phyloP scores from a whole-genome alignment of 2,888 invertebrate species.

The Tenthredo scrophulariae region DNA sequence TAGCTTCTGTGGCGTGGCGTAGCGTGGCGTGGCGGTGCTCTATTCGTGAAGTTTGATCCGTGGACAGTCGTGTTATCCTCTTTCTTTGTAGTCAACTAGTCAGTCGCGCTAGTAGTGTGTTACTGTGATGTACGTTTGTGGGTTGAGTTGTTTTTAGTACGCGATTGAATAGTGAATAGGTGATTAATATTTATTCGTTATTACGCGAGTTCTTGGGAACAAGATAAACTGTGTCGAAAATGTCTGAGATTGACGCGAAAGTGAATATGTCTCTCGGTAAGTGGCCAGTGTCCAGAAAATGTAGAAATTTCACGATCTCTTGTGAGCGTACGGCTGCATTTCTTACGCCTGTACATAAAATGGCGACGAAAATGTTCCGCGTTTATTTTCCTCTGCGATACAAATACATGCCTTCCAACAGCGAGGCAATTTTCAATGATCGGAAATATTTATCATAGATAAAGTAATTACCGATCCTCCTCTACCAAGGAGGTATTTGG shows the following conservation, averaged over 20 bases:
- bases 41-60: neutral
- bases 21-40: neutral
- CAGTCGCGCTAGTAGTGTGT: conserved; percentile 22
- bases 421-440: conserved; percentile 54
- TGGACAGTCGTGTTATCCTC: neutral
- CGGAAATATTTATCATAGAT: conserved; percentile 23
- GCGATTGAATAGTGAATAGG: conserved; percentile 2
- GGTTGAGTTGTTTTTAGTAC: conserved; percentile 1
- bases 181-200: conserved; percentile 45
- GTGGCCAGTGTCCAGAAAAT: conserved; percentile 70
- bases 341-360: conserved; percentile 66
- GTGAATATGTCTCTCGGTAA: conserved; percentile 78
- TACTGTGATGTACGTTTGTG: neutral
- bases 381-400: conserved; percentile 33
- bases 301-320: conserved; percentile 66
- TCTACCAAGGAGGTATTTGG: neutral
- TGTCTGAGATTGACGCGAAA: conserved; percentile 77
- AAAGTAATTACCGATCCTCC: neutral
- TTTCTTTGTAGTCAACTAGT: too few species aligned
- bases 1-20: neutral
- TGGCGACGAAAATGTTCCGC: conserved; percentile 62
- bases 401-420: conserved; percentile 58
- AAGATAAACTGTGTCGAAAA: conserved; percentile 60
- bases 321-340: conserved; percentile 72
- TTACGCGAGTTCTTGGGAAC: conserved; percentile 54